Base-by-base conservation (phyloP, 2,113 vertebrate species). In the Lasiurus cinereus region DNA sequence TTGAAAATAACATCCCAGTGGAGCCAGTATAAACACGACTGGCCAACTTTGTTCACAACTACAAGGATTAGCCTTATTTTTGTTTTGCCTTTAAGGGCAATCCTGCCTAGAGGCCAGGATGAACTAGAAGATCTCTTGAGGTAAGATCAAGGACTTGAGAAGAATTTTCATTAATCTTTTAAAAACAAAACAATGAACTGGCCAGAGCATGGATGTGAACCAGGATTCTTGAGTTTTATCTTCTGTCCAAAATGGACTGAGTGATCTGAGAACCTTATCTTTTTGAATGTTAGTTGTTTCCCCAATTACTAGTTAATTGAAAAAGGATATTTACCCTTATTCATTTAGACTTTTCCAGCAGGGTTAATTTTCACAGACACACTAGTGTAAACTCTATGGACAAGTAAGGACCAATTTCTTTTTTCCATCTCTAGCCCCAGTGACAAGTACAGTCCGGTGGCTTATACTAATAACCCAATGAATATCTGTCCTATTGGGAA, bases 101-200 rank as follows among this genome's bases (percentile, higher is more conserved):
- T 97, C 77, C 66, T 97, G 93, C 92, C 93, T 83, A 86, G 92
- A 96, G 96, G 94, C 94, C 33, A 82, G 82, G 88, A 97, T 93
- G 80, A 96, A 59, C 36, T 74, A 64, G 66, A 59, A 56, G 92
- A 93, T 82, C 91, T 95, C 88, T 83, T 43, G 84, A 96, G 79
- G 77, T 78, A 90, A 95, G 88, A 95, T 95, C 95, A 97, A 97
- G 93, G 85, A 72, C 64, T 91, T 64, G n/a, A 2, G 46, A 83
- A 80, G 90, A 95, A 94, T 94, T 85, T 92, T 83, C 96, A 92
- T 82, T 97, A 96, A 95, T 96, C 93, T 91, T 94, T 95, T 90
- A 82, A 94, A 97, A 94, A 91, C 90, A 95, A 94, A 95, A 93
- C 67, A 95, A 88, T 33, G 88, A 92, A 84, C 24, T 82, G 77